These are phyloP conservation scores for Stichodactyla mertensii DNA, from an alignment of 64 coral and sea anemone species.

Conservation along the genomic window DNA sequence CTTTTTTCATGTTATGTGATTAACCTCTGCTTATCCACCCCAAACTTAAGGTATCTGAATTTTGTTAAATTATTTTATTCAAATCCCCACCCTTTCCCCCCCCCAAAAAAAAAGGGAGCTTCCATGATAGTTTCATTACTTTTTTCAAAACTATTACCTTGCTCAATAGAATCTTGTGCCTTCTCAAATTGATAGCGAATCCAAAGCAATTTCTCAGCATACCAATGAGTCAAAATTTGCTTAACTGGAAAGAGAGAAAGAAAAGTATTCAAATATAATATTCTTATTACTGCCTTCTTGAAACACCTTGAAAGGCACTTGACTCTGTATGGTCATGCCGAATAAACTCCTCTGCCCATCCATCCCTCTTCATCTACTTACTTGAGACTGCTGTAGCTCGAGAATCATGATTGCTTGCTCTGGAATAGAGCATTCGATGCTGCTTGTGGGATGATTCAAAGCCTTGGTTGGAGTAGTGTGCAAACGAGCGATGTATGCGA, in stretches of 20 bases:
- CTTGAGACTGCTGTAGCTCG: conserved; percentile 11
- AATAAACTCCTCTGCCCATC: neutral
- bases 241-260: neutral
- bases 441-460: conserved; percentile 46
- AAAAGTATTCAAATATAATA: neutral
- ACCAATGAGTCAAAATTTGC: conserved; percentile 2
- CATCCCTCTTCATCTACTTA: neutral
- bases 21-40: too few relatives aligned
- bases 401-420: conserved; percentile 32
- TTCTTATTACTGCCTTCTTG: too few relatives aligned
- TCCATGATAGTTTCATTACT: too few relatives aligned
- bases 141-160: neutral
- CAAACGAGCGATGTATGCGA: neutral
- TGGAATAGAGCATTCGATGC: conserved; percentile 27
- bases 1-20: too few relatives aligned
- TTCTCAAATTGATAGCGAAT: conserved; percentile 27
- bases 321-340: neutral
- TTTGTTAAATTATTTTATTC: too few relatives aligned
- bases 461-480: conserved; percentile 1
- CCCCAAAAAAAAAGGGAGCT: too few relatives aligned
- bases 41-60: too few relatives aligned
- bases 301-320: too few relatives aligned
- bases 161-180: neutral
- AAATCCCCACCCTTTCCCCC: too few relatives aligned
- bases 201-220: conserved; percentile 18